Base-by-base conservation (phyloP, 1,140 invertebrate species). In the Drosophila pectinifera region DNA sequence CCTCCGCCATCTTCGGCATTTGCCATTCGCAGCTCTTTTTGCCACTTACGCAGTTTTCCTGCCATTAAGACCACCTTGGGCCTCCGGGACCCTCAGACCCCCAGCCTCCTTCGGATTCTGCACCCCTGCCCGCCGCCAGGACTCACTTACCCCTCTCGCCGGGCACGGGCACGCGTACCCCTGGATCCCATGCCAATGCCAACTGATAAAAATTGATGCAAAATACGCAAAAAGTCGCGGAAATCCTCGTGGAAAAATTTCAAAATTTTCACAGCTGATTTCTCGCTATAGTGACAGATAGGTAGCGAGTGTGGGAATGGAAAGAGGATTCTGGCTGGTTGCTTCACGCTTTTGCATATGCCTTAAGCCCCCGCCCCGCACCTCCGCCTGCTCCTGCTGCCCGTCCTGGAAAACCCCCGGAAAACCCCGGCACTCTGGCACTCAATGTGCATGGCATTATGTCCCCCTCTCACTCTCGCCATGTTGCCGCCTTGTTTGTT, bases 241-340 rank as follows among this genome's bases (percentile, higher is more conserved):
- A 91, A 91, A 91, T 91, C 90, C 90, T 91, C 90, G 90, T 91
- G 90, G 90, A 91, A 91, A 88, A 91, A 77, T 91, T 91, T 91
- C 75, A 88, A 91, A 91, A 91, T 91, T 91, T 91, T 91, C 80
- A 88, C 90, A 91, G 90, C 90, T 91, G 90, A 91, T 91, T 91
- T 77, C 73, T 65, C 73, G 64, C 64, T 68, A 65, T 46, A 73
- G 72, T 79, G 79, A 57, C 58, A 68, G 62, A 59, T 49, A 62
- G 42, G 36, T 63, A 63, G 73, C 41, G 43, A 42, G 51, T 70
- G 65, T 36, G 68, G 49, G 24, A 48, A 54, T 70, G 54, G 68
- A 28, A 58, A 65, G 74, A 59, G 75, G 61, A 80, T 74, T 81
- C 43, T 51, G 76, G 70, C 80, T 79, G 83, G 76, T 78, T 77